These are phyloP conservation scores for Venustaconcha ellipsiformis DNA, from an alignment of 1,140 invertebrate genomes.

Conservation along the genomic window DNA sequence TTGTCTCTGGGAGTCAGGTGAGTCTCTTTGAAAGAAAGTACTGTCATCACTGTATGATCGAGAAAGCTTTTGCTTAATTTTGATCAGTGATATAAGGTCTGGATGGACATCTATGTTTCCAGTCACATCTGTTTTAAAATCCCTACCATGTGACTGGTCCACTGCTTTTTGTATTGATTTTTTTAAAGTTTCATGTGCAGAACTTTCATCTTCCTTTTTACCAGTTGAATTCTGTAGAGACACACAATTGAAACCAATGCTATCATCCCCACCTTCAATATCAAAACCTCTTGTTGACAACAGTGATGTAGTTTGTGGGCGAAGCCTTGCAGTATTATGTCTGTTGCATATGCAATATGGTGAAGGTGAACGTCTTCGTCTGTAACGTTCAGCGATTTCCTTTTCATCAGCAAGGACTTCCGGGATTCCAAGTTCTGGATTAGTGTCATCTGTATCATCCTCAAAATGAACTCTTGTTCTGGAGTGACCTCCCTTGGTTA, in stretches of 20 bases:
- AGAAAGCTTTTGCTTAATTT: too few relatives aligned
- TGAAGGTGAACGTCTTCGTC: constrained; percentile 15
- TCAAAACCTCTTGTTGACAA: constrained; percentile 13
- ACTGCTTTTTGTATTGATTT: too few relatives aligned
- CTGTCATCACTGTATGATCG: too few relatives aligned
- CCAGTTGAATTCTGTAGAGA: constrained; percentile 16
- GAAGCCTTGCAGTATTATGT: neutral
- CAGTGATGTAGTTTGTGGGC: constrained; percentile 18
- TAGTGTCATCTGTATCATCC: constrained; percentile 21
- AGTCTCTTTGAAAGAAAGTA: too few relatives aligned
- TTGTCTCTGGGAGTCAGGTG: too few relatives aligned
- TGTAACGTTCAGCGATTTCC: constrained; percentile 22
- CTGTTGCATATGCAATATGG: constrained; percentile 7
- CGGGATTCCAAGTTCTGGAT: constrained; percentile 8
- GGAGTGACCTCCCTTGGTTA: constrained; percentile 11
- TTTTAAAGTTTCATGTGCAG: too few relatives aligned
- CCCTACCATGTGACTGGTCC: too few relatives aligned
- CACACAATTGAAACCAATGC: constrained; percentile 6
- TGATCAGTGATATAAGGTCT: too few relatives aligned
- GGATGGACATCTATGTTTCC: too few relatives aligned
- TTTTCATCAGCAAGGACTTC: constrained; percentile 1
- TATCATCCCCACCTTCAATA: constrained; percentile 9
- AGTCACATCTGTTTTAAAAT: too few relatives aligned
- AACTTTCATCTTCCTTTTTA: neutral
- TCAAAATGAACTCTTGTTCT: too few relatives aligned